phyloP scores from a whole-genome alignment of 2,797 vertebrate species.

The Platalea minor region DNA sequence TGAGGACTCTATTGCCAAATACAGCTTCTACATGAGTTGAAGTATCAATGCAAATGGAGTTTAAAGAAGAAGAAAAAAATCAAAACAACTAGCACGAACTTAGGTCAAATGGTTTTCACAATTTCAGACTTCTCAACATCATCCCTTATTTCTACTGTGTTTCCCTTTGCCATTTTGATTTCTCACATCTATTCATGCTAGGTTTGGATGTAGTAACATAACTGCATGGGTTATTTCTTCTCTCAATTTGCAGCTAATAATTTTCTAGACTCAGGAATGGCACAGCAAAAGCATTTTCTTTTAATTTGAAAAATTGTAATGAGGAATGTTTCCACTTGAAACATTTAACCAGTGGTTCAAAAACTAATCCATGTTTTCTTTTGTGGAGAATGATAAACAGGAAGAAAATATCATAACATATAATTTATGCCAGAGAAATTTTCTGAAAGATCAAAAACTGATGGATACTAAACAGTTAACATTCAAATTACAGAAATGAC shows the following conservation, averaged over 20 bases:
- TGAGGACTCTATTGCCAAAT: not conserved
- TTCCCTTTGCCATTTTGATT: not conserved
- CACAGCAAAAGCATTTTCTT: not conserved
- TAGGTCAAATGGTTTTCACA: not conserved
- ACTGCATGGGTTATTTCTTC: not conserved
- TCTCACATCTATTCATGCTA: not conserved
- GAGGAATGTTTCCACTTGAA: not conserved
- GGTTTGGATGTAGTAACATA: not conserved
- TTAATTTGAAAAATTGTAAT: not conserved
- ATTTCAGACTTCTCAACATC: not conserved
- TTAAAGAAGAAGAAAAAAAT: not conserved
- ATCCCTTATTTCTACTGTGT: not conserved
- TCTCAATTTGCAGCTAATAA: not conserved
- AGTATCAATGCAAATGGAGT: not conserved
- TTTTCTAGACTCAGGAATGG: not conserved
- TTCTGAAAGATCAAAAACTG: not conserved
- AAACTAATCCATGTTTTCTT: not conserved
- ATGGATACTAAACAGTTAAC: conserved; percentile 25
- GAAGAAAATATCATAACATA: not conserved
- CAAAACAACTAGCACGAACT: not conserved
- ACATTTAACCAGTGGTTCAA: not conserved
- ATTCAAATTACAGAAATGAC: not conserved
- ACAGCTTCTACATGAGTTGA: not conserved
- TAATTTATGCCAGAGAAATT: not conserved
- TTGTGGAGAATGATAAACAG: not conserved